Evolutionary conservation across 2,888 invertebrate genomes (phyloP).

Genomic region (Dolichomitus sp.): DNA sequence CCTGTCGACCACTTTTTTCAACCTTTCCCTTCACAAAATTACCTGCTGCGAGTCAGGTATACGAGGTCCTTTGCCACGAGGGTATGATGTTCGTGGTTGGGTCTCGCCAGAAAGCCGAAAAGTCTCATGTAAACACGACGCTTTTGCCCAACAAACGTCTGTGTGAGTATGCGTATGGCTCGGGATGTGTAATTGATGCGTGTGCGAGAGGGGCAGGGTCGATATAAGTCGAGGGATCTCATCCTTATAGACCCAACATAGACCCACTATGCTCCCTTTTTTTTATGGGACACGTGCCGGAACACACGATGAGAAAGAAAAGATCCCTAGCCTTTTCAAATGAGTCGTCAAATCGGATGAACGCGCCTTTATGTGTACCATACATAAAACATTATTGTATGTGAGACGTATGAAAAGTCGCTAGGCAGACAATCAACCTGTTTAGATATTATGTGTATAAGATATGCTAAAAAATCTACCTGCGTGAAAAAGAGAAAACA

Average conservation of each 20-base stretch:
- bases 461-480: constrained; percentile 21
- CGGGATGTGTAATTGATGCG: constrained; percentile 41
- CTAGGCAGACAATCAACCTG: constrained; percentile 27
- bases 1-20: constrained; percentile 18
- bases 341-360: constrained; percentile 70
- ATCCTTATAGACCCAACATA: constrained; percentile 45
- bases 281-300: constrained; percentile 70
- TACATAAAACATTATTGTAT: constrained; percentile 32
- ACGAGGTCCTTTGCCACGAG: constrained; percentile 30
- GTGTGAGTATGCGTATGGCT: constrained; percentile 23
- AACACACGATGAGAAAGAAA: constrained; percentile 56
- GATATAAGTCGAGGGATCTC: constrained; percentile 48
- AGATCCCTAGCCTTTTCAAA: constrained; percentile 64
- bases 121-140: constrained; percentile 66
- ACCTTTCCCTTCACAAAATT: constrained; percentile 48
- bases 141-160: constrained; percentile 44
- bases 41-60: constrained; percentile 66
- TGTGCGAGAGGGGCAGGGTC: constrained; percentile 34
- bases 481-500: constrained; percentile 9
- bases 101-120: constrained; percentile 56
- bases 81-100: constrained; percentile 43
- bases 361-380: constrained; percentile 35
- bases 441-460: constrained; percentile 1
- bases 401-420: constrained; percentile 25
- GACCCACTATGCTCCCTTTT: constrained; percentile 45